These are phyloP conservation scores for Acanthosoma haemorrhoidale DNA, from an alignment of 2,888 invertebrate species.

Conservation along the genomic window DNA sequence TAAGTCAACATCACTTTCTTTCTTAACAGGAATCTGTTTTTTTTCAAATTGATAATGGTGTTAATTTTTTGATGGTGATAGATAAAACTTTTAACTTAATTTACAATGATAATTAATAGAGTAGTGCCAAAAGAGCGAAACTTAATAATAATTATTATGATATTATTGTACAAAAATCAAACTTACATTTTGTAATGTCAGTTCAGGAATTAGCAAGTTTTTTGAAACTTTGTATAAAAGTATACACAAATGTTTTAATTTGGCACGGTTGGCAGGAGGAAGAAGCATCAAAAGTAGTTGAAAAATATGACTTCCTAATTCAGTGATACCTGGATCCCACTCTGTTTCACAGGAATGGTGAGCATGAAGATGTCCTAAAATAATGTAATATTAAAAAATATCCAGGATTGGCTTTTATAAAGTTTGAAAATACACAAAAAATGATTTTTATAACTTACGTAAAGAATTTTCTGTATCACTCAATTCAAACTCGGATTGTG, in stretches of 20 bases:
- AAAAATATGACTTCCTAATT: conserved; percentile 23
- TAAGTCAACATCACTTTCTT: too few species aligned
- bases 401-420: not conserved
- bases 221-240: conserved; percentile 25
- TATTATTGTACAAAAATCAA: too few species aligned
- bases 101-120: too few species aligned
- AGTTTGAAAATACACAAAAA: not conserved
- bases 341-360: not conserved
- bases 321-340: conserved; percentile 15
- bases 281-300: conserved; percentile 31
- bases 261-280: conserved; percentile 34
- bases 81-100: too few species aligned
- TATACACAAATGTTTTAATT: conserved; percentile 28
- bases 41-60: too few species aligned
- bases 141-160: too few species aligned
- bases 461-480: conserved; percentile 2
- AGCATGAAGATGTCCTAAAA: not conserved
- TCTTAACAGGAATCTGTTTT: too few species aligned
- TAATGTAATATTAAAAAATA: not conserved
- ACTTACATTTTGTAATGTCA: conserved; percentile 27
- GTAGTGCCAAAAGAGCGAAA: too few species aligned
- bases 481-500: conserved; percentile 1
- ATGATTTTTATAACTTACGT: not conserved
- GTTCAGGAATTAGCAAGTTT: conserved; percentile 18
- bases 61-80: too few species aligned